These are phyloP conservation scores for Zosterops hypoxanthus DNA, from an alignment of 2,113 vertebrate species.

Conservation along the genomic window DNA sequence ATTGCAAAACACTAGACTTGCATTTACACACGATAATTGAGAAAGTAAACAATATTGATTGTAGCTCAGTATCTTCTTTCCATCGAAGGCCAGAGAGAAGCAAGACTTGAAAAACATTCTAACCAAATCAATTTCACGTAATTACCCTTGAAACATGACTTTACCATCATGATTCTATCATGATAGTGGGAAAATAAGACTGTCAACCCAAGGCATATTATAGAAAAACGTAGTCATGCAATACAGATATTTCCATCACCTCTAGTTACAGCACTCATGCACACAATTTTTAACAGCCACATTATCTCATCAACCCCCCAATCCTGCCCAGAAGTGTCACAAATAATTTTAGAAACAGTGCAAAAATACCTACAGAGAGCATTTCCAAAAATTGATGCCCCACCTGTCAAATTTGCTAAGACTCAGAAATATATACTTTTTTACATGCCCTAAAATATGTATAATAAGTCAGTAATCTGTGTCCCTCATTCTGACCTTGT, in stretches of 20 bases:
- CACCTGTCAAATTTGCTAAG: not conserved
- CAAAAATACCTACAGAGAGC: not conserved
- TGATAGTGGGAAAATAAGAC: not conserved
- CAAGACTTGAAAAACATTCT: not conserved
- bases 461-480: not conserved
- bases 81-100: not conserved
- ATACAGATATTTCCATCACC: not conserved
- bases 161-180: not conserved
- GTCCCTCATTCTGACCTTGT: not conserved
- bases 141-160: not conserved
- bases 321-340: not conserved
- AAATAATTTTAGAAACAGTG: not conserved
- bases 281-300: not conserved
- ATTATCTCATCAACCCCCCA: not conserved
- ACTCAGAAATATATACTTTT: not conserved
- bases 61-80: conserved; percentile 20
- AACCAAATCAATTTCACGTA: conserved; percentile 16
- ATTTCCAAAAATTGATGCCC: not conserved
- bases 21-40: not conserved
- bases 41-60: conserved; percentile 50
- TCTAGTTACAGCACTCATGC: not conserved
- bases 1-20: not conserved
- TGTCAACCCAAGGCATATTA: not conserved
- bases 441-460: not conserved
- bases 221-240: not conserved